phyloP scores from a whole-genome alignment of 2,113 vertebrate genomes.

The Crotalus viridis region DNA sequence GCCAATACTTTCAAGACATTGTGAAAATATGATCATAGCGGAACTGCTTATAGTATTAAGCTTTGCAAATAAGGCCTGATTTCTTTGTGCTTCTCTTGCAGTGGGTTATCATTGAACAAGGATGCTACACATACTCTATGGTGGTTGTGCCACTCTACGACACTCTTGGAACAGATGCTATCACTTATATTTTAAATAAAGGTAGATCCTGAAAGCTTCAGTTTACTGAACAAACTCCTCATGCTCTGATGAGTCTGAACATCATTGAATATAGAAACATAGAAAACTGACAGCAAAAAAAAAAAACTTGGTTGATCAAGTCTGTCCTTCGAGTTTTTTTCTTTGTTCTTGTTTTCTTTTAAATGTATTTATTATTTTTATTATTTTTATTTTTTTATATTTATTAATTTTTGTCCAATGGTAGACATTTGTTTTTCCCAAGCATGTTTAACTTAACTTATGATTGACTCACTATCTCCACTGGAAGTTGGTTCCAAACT shows the following conservation, averaged over 20 bases:
- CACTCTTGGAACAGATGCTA: constrained; percentile 88
- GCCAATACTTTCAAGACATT: not conserved
- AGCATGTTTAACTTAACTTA: not conserved
- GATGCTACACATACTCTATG: constrained; percentile 90
- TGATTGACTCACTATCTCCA: not conserved
- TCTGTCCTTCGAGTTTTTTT: not conserved
- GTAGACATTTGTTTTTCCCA: not conserved
- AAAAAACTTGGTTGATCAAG: not conserved
- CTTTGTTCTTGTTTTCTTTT: not conserved
- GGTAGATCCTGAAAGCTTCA: constrained; percentile 68
- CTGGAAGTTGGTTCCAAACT: not conserved
- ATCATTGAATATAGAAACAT: not conserved
- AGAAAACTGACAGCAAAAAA: not conserved
- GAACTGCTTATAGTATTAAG: not conserved
- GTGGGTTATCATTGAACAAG: constrained; percentile 94
- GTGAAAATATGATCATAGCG: not conserved
- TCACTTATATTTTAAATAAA: constrained; percentile 86
- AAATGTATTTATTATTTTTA: not conserved
- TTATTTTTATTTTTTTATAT: not conserved
- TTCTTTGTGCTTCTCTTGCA: constrained; percentile 55
- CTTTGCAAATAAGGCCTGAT: not conserved
- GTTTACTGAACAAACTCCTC: not conserved
- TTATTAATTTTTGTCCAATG: not conserved
- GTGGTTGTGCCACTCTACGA: constrained; percentile 93
- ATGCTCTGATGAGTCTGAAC: not conserved